These are phyloP conservation scores for Phengaris arion DNA, from an alignment of 2,888 invertebrate genomes.

Conservation along the genomic window DNA sequence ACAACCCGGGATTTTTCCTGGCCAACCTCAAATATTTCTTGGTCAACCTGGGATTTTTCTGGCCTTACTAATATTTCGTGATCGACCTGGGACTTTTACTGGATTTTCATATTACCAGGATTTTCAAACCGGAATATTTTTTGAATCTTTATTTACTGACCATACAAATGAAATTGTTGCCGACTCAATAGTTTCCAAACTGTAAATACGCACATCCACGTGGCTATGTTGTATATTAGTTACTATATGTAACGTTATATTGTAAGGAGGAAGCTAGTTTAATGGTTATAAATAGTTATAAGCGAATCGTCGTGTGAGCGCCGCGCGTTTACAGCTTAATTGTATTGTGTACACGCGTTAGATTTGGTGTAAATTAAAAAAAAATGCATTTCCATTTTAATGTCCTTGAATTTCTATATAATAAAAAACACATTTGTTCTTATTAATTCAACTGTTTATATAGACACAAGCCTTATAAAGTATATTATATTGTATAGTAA, in stretches of 20 bases:
- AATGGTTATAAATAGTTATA: constrained; percentile 32
- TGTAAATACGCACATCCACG: constrained; percentile 32
- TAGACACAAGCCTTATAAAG: too few species aligned
- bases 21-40: not conserved
- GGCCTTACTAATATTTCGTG: too few species aligned
- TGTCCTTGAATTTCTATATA: too few species aligned
- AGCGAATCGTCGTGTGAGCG: constrained; percentile 28
- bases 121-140: not conserved
- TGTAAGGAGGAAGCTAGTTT: constrained; percentile 34
- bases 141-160: not conserved
- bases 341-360: too few species aligned
- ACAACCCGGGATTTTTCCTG: not conserved
- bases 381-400: too few species aligned
- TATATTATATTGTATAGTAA: too few species aligned
- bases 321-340: not conserved
- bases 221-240: constrained; percentile 35
- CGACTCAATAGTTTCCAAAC: constrained; percentile 10
- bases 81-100: not conserved
- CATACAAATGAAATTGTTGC: not conserved
- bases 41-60: not conserved
- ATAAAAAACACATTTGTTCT: too few species aligned
- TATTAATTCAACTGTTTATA: too few species aligned
- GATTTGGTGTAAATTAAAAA: too few species aligned
- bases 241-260: constrained; percentile 33
- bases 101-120: too few species aligned